phyloP scores from a whole-genome alignment of 2,888 invertebrate species.

The Tetragonisca angustula region DNA sequence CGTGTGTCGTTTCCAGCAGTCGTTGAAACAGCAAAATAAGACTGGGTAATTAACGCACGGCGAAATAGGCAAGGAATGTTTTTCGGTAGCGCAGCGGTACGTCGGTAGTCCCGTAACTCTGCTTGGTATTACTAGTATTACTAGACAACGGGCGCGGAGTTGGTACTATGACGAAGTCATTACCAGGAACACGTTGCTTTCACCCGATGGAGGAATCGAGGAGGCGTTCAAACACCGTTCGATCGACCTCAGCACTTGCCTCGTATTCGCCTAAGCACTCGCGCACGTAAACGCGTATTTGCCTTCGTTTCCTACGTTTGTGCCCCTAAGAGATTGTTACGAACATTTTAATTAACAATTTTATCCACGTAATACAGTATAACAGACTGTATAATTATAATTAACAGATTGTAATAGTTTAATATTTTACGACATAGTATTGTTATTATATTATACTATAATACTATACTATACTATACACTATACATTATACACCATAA shows the following conservation, averaged over 20 bases:
- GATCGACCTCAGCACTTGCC: slow-evolving; percentile 51
- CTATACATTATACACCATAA: too few species aligned
- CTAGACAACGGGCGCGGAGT: slow-evolving; percentile 54
- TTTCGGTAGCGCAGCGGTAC: slow-evolving; percentile 73
- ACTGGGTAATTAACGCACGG: slow-evolving; percentile 38
- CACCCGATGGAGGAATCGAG: slow-evolving; percentile 70
- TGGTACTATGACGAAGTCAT: slow-evolving; percentile 59
- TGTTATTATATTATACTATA: too few species aligned
- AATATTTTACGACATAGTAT: too few species aligned
- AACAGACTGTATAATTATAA: too few species aligned
- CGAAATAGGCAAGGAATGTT: slow-evolving; percentile 50
- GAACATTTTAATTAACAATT: neutral
- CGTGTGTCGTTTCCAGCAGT: neutral
- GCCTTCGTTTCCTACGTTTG: slow-evolving; percentile 17
- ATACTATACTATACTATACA: too few species aligned
- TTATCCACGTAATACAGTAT: too few species aligned
- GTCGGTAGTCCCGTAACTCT: slow-evolving; percentile 77
- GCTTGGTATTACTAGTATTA: slow-evolving; percentile 63
- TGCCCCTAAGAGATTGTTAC: neutral
- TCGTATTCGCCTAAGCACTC: slow-evolving; percentile 4
- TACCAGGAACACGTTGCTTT: slow-evolving; percentile 68
- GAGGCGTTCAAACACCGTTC: slow-evolving; percentile 68
- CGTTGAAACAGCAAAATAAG: neutral
- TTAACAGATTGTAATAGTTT: too few species aligned
- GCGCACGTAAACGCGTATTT: neutral